Conservation (phyloP, 2,797 vertebrate species). For the Squalus acanthias region DNA sequence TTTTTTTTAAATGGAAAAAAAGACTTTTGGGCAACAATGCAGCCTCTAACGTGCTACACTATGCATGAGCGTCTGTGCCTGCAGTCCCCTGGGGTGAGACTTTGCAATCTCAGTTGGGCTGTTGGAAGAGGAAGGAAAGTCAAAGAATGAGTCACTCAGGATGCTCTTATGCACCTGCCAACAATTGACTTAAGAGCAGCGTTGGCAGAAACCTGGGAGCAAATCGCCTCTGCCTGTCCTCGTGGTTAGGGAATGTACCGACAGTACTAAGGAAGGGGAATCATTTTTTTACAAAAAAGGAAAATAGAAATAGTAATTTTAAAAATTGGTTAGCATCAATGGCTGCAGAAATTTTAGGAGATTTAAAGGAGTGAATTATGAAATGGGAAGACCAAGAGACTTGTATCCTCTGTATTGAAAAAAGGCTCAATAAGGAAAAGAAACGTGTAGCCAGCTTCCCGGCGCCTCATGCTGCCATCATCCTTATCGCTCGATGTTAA, state of each 20-base stretch:
- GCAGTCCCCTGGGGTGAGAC: background rate
- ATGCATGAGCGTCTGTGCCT: background rate
- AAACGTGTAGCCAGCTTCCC: background rate
- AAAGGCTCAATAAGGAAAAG: background rate
- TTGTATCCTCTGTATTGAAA: background rate
- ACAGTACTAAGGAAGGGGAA: background rate
- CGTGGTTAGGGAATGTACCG: background rate
- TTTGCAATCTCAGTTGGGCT: background rate
- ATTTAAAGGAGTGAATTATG: background rate
- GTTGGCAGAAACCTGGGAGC: background rate
- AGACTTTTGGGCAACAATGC: background rate
- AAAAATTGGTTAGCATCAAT: background rate
- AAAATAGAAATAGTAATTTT: background rate
- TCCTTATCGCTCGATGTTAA: background rate
- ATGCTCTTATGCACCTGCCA: constrained; percentile 2
- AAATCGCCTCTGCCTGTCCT: background rate
- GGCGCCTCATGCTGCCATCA: background rate
- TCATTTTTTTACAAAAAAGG: background rate
- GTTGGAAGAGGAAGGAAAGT: constrained; percentile 22
- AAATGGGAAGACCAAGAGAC: background rate
- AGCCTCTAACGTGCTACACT: background rate
- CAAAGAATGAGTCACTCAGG: constrained; percentile 13
- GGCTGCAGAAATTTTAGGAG: background rate
- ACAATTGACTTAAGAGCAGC: background rate
- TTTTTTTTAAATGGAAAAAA: background rate